Base-by-base conservation (phyloP, 1,140 invertebrate species). In the Drosophila teissieri region DNA sequence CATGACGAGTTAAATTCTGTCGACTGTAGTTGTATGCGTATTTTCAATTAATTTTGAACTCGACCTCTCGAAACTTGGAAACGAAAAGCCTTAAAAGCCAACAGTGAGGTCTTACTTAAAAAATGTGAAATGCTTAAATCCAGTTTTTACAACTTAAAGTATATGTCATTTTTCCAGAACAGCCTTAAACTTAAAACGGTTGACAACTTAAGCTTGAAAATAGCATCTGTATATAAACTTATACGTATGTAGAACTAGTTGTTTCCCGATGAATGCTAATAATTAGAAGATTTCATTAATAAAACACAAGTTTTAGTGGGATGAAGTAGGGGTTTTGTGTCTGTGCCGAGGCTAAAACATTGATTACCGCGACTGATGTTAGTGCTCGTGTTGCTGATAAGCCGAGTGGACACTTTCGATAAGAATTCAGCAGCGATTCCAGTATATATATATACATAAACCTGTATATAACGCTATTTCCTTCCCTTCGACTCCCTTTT, bases 351-450 rank as follows among this genome's bases (percentile, higher is more conserved):
- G 40, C 31, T 73, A 73, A 73, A 73, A 54, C 56, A 58, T 73
- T 72, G 70, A 73, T 73, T 73, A 73, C 54, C 45, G 42, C 37
- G 27, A 31, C 24, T 51, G 40, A 60, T 73, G 68, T 67, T 53
- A 73, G 27, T 34, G 49, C 56, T 46, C 42, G 37, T 36, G 54
- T 39, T 8, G 54, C 34, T 60, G 67, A 73, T 73, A 72, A 73
- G 69, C 40, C 27, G 61, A 62, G 68, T 60, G 56, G 68, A 62
- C 65, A 70, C 36, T 69, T 70, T 48, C 34, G 67, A 73, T 73
- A 73, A 73, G 48, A 45, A 54, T 22, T 61, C 42, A 51, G 40
- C n/a, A 19, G 14, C 44, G 62, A 34, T 19, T 61, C n/a, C 22
- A 31, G 31, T 31, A 24, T 24, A 24, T 4, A 31, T 31, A 10